Evolutionary conservation across 2,797 vertebrate species (phyloP).

Genomic region (Bucorvus abyssinicus): DNA sequence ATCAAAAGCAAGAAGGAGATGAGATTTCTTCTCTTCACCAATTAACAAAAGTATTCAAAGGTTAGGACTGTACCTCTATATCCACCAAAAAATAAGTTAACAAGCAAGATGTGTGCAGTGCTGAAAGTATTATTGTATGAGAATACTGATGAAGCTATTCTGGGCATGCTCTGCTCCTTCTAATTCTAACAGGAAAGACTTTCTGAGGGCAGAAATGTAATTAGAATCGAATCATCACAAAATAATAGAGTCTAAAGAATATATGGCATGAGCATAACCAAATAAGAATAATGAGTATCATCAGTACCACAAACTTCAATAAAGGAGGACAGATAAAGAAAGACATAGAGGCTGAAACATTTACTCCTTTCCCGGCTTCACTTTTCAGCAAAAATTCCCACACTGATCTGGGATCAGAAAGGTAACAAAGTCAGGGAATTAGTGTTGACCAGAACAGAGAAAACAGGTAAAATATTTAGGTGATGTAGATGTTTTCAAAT

Average conservation of each 20-base stretch:
- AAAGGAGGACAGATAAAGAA: neutral
- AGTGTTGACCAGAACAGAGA: neutral
- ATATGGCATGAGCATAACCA: neutral
- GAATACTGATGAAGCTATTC: neutral
- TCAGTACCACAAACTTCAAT: neutral
- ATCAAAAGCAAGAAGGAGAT: neutral
- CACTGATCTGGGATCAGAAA: neutral
- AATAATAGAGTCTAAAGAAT: neutral
- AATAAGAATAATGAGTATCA: neutral
- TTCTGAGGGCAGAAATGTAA: conserved; percentile 1
- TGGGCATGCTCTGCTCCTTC: neutral
- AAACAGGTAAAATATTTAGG: neutral
- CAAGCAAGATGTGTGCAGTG: neutral
- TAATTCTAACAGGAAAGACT: neutral
- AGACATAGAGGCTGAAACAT: neutral
- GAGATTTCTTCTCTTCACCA: neutral
- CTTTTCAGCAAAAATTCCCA: neutral
- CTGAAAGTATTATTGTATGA: neutral
- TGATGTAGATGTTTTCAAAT: neutral
- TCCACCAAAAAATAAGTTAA: neutral
- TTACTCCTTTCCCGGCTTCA: neutral
- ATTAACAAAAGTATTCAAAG: neutral
- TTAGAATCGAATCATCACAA: neutral
- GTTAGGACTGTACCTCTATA: neutral
- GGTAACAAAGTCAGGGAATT: neutral